phyloP scores from a whole-genome alignment of 2,113 vertebrate genomes.

The Origma solitaria region DNA sequence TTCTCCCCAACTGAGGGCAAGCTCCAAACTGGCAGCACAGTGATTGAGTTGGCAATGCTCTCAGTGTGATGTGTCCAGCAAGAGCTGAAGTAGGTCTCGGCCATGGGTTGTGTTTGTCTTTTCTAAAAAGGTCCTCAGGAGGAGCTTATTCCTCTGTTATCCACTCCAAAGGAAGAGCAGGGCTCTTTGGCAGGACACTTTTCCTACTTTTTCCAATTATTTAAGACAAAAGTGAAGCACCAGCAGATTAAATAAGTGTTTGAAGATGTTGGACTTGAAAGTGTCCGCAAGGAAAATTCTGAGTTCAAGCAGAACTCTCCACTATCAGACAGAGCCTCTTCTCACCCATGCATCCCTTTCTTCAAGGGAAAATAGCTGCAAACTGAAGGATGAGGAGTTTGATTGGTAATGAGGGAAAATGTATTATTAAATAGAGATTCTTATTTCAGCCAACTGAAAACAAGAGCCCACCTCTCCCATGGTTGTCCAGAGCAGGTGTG shows the following conservation, averaged over 20 bases:
- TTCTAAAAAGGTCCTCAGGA: neutral
- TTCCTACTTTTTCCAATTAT: neutral
- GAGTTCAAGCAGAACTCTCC: neutral
- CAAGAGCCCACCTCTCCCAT: neutral
- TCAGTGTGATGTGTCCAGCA: rapidly evolving
- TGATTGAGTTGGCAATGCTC: neutral
- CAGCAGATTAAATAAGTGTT: neutral
- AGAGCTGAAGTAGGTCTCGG: neutral
- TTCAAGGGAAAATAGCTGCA: neutral
- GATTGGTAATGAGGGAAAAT: neutral
- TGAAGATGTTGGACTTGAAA: neutral
- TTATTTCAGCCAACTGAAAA: neutral
- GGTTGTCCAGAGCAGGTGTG: neutral
- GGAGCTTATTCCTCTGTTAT: neutral
- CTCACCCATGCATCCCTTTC: neutral
- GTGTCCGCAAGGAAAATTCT: neutral
- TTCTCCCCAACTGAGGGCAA: neutral
- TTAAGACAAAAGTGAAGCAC: neutral
- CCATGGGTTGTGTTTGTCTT: neutral
- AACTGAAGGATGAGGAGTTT: neutral
- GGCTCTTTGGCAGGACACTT: neutral
- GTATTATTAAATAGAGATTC: neutral
- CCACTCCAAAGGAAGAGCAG: neutral
- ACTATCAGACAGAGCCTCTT: neutral
- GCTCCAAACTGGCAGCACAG: neutral